These are phyloP conservation scores for Malurus alboscapulatus DNA, from an alignment of 2,113 vertebrate genomes.

Conservation along the genomic window DNA sequence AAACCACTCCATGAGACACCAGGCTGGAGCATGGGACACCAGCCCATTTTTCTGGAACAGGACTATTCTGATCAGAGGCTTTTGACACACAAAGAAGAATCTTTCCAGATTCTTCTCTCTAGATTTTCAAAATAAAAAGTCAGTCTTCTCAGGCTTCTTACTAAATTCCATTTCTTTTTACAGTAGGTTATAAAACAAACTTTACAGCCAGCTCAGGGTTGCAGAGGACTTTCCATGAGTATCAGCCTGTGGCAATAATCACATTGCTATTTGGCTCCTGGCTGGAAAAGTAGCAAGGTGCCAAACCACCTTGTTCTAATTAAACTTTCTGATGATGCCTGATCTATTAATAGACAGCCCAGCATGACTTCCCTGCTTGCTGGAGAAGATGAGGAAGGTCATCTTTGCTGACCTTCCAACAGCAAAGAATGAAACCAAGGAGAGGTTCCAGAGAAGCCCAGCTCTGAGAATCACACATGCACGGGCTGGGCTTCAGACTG, in stretches of 20 bases:
- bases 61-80: neutral
- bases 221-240: neutral
- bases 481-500: neutral
- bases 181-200: neutral
- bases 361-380: neutral
- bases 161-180: neutral
- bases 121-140: neutral
- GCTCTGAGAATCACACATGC: neutral
- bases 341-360: slow-evolving; percentile 42
- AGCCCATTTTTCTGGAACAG: neutral
- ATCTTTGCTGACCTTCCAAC: neutral
- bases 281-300: slow-evolving; percentile 7
- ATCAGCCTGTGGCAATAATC: slow-evolving; percentile 3
- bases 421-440: neutral
- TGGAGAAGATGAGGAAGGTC: slow-evolving; percentile 10
- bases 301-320: slow-evolving; percentile 44
- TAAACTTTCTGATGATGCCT: slow-evolving; percentile 41
- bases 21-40: neutral
- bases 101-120: neutral
- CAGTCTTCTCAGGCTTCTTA: neutral
- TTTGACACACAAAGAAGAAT: neutral
- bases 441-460: neutral
- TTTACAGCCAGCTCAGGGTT: neutral
- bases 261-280: neutral
- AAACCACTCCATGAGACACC: neutral